phyloP scores from a whole-genome alignment of 2,888 invertebrate species.

The Proisotoma minuta region DNA sequence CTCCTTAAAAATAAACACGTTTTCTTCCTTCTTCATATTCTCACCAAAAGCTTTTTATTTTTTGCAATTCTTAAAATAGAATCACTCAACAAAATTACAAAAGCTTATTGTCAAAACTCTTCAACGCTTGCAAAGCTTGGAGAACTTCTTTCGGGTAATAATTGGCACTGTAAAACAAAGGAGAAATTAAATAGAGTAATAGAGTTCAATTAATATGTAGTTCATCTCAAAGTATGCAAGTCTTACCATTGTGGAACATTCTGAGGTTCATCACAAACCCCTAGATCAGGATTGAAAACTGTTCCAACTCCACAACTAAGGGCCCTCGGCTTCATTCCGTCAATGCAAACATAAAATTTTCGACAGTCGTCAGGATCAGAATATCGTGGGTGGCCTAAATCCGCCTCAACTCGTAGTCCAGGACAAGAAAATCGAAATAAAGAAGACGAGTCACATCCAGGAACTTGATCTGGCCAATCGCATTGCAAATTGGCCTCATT shows the following conservation, averaged over 20 bases:
- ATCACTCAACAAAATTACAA: no score
- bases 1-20: no score
- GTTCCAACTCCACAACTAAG: slow-evolving; percentile 59
- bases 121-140: slow-evolving; percentile 38
- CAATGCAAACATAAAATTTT: slow-evolving; percentile 70
- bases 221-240: background rate
- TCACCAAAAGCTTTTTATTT: no score
- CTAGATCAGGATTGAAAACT: slow-evolving; percentile 82
- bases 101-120: slow-evolving; percentile 38
- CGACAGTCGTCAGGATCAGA: slow-evolving; percentile 83
- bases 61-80: no score
- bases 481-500: slow-evolving; percentile 68
- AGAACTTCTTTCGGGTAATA: slow-evolving; percentile 43
- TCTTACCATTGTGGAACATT: slow-evolving; percentile 81
- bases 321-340: slow-evolving; percentile 34
- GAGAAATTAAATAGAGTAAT: no score
- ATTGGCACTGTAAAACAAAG: slow-evolving; percentile 33
- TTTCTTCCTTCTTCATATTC: no score
- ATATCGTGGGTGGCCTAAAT: slow-evolving; percentile 52
- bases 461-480: slow-evolving; percentile 81
- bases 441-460: slow-evolving; percentile 53
- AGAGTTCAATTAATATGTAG: no score
- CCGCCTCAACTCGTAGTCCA: slow-evolving; percentile 47
- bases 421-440: slow-evolving; percentile 78
- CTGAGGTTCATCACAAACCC: slow-evolving; percentile 82